phyloP scores from a whole-genome alignment of 2,888 invertebrate genomes.

The Epirrhoe tristata region DNA sequence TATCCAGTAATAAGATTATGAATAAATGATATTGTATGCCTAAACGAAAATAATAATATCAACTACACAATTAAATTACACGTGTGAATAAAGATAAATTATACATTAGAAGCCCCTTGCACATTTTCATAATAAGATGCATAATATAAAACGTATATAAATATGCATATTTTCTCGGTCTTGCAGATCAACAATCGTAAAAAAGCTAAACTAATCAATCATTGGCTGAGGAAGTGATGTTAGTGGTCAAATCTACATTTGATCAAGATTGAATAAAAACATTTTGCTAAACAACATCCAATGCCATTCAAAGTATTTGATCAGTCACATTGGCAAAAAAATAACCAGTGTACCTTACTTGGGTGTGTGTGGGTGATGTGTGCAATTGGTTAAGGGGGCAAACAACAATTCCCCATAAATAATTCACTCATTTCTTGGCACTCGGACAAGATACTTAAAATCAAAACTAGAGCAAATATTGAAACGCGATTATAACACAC shows the following conservation, averaged over 20 bases:
- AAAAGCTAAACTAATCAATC: too few species aligned
- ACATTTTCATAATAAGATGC: not conserved
- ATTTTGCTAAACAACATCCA: too few species aligned
- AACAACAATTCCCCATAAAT: conserved; percentile 2
- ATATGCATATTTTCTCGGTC: not conserved
- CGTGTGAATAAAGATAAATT: conserved; percentile 17
- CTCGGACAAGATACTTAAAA: conserved; percentile 20
- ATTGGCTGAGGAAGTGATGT: too few species aligned
- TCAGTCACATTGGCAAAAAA: too few species aligned
- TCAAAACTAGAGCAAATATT: conserved; percentile 1
- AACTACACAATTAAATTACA: conserved; percentile 23
- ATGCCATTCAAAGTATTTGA: too few species aligned
- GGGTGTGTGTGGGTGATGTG: not conserved
- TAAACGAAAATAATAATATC: conserved; percentile 31
- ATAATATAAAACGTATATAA: not conserved
- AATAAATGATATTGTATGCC: conserved; percentile 17
- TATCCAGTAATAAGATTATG: conserved; percentile 23
- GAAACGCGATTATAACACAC: not conserved
- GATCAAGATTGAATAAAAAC: too few species aligned
- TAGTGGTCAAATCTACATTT: too few species aligned
- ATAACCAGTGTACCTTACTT: too few species aligned
- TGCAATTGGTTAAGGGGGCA: not conserved
- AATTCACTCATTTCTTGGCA: conserved; percentile 8
- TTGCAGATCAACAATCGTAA: too few species aligned
- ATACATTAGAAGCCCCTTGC: conserved; percentile 15